Evolutionary conservation across 2,888 invertebrate genomes (phyloP).

Genomic region (Cyrtodaria siliqua): DNA sequence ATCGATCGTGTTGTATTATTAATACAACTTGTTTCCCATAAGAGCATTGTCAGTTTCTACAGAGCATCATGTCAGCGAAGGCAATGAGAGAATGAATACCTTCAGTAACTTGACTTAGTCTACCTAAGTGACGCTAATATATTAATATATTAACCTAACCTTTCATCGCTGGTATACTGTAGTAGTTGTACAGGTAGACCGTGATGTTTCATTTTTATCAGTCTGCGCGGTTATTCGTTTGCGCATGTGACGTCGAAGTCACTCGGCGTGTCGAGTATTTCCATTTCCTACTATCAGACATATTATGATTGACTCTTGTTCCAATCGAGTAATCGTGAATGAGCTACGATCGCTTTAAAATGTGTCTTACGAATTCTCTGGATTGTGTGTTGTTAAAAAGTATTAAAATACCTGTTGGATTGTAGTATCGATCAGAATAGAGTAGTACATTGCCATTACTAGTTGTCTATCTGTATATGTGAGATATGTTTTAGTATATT

Average conservation of each 20-base stretch:
- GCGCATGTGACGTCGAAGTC: constrained; percentile 9
- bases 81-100: too few species aligned
- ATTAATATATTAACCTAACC: constrained; percentile 1
- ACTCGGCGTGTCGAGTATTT: background rate
- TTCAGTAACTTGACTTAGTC: too few species aligned
- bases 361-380: background rate
- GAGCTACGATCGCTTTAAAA: background rate
- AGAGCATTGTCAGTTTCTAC: too few species aligned
- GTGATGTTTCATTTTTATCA: background rate
- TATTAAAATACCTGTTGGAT: too few species aligned
- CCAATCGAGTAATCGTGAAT: constrained; percentile 35
- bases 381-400: background rate
- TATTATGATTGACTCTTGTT: constrained; percentile 10
- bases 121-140: too few species aligned
- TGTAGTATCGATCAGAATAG: background rate
- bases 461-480: background rate
- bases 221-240: background rate
- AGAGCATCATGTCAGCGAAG: too few species aligned
- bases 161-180: constrained; percentile 4
- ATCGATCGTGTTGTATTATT: too few species aligned
- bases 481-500: background rate
- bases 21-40: too few species aligned
- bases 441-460: background rate
- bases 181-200: constrained; percentile 1
- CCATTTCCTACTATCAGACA: background rate